Conservation (phyloP, 2,113 vertebrate genomes). For the Vombatus ursinus region DNA sequence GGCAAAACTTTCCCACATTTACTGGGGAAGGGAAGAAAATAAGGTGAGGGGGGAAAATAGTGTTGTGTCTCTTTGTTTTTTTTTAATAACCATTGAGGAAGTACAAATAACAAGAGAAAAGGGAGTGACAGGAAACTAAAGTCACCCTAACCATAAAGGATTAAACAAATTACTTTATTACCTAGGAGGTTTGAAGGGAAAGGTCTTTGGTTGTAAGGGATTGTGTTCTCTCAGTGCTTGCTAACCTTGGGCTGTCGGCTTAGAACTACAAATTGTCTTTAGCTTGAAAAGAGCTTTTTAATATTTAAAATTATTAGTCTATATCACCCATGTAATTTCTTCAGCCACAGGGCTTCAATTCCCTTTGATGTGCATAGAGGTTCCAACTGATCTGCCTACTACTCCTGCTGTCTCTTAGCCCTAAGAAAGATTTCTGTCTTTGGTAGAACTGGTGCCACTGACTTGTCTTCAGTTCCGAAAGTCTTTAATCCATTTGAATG, state of each 20-base stretch:
- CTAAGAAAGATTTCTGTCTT: constrained; percentile 81
- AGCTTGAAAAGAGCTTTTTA: constrained; percentile 82
- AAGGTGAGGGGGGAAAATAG: not conserved
- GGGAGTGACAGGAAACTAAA: constrained; percentile 54
- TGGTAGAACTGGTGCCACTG: constrained; percentile 75
- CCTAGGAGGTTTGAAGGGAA: constrained; percentile 73
- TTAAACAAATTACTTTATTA: constrained; percentile 78
- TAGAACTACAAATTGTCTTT: constrained; percentile 78
- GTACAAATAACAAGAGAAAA: not conserved
- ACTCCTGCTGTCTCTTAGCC: constrained; percentile 82
- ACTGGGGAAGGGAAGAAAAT: not conserved
- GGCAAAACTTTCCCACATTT: not conserved
- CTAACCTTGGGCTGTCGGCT: constrained; percentile 83
- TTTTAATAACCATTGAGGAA: not conserved
- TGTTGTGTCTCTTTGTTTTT: not conserved
- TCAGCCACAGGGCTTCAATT: constrained; percentile 83
- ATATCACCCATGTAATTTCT: constrained; percentile 82
- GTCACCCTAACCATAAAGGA: constrained; percentile 70
- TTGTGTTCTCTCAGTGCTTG: constrained; percentile 68
- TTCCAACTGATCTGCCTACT: constrained; percentile 80
- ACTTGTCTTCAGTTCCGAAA: constrained; percentile 75
- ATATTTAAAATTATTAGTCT: constrained; percentile 87
- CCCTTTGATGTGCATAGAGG: constrained; percentile 83
- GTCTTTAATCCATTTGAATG: constrained; percentile 78
- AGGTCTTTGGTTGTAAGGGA: constrained; percentile 68